Evolutionary conservation across 2,797 vertebrate species (phyloP).

Genomic region (Channa striata): DNA sequence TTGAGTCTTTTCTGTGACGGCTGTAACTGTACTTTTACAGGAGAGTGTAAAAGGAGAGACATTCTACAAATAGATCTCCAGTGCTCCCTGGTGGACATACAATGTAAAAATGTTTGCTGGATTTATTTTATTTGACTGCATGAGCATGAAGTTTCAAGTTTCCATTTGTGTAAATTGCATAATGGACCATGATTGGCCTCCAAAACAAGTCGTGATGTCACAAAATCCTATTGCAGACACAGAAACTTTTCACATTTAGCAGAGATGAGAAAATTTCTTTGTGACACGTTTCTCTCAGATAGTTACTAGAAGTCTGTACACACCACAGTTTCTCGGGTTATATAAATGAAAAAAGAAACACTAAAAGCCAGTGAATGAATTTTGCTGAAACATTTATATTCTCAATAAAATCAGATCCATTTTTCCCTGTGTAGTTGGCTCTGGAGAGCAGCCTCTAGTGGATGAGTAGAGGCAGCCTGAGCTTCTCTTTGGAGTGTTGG

Average conservation of each 20-base stretch:
- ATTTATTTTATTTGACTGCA: background rate
- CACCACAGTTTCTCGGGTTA: background rate
- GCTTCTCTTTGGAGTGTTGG: constrained; percentile 74
- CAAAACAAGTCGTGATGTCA: background rate
- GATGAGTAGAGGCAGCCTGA: constrained; percentile 55
- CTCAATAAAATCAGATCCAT: constrained; percentile 76
- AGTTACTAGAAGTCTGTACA: too few species aligned
- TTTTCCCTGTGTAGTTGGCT: constrained; percentile 67
- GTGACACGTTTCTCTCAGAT: background rate
- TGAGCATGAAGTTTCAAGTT: background rate
- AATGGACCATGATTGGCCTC: background rate
- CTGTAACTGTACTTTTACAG: constrained; percentile 42
- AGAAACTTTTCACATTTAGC: background rate
- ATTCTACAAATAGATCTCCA: constrained; percentile 51
- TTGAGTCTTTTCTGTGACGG: constrained; percentile 57
- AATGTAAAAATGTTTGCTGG: background rate
- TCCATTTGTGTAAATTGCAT: background rate
- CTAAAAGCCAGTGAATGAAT: constrained; percentile 44
- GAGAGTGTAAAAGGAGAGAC: constrained; percentile 4
- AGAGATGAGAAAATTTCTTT: background rate
- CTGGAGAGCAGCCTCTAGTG: constrained; percentile 63
- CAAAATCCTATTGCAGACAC: background rate
- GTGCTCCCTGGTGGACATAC: constrained; percentile 67
- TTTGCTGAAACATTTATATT: constrained; percentile 80
- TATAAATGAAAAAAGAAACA: constrained; percentile 37